These are phyloP conservation scores for Helostoma temminkii DNA, from an alignment of 2,797 vertebrate genomes.

Conservation along the genomic window DNA sequence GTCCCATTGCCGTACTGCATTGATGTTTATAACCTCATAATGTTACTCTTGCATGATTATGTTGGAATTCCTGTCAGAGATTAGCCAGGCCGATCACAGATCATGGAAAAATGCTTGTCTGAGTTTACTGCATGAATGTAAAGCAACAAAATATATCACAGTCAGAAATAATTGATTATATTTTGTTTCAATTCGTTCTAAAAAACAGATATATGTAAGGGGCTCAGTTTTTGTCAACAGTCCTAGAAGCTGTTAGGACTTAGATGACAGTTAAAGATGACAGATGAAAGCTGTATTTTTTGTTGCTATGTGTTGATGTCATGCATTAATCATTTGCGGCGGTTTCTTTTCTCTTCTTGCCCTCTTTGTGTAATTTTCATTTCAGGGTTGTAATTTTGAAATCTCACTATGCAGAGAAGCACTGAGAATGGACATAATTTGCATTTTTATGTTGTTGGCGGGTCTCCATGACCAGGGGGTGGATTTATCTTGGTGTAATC, in stretches of 20 bases:
- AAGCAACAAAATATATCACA: neutral
- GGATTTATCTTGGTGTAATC: conserved; percentile 41
- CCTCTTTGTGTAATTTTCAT: conserved; percentile 10
- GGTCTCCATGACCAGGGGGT: conserved; percentile 11
- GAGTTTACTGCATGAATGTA: neutral
- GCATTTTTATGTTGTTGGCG: conserved; percentile 51
- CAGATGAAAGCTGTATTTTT: neutral
- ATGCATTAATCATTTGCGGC: neutral
- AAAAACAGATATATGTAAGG: neutral
- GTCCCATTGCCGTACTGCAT: no score
- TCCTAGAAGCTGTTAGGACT: neutral
- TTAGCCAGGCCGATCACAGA: neutral
- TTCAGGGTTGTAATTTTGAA: conserved; percentile 17
- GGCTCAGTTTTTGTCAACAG: neutral
- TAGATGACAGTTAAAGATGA: no score
- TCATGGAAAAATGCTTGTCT: neutral
- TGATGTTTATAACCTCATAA: neutral
- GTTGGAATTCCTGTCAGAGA: neutral
- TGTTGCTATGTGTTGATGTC: neutral
- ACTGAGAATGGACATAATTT: conserved; percentile 29
- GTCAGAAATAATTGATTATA: neutral
- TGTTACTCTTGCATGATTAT: neutral
- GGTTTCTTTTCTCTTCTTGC: neutral
- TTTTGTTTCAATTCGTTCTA: neutral
- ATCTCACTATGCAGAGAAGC: neutral